Evolutionary conservation across 2,113 vertebrate species (phyloP), one percentile per base, ranked within the genome.

Genomic region (Arenaria interpres): DNA sequence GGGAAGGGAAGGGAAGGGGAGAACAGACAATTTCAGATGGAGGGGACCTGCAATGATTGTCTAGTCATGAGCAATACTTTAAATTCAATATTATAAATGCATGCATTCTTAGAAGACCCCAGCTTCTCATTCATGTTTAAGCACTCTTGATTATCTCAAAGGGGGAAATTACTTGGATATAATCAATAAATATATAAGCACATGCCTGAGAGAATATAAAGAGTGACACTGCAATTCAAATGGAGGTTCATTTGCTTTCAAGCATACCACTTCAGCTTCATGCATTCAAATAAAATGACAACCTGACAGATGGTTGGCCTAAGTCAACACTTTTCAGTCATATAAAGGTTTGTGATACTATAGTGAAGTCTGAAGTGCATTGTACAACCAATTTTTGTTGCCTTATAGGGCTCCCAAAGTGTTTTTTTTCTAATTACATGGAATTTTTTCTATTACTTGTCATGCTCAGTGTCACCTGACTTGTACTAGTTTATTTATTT

Each of bases 371-470:
- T 88, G 63, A 95, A 90, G 8, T 43, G 53, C 45, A 94, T 2
- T 88, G 62, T 33, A 43, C 57, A 85, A 85, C 13, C 48, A 32
- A 83, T 62, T 90, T 96, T 67, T 86, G 3, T 71, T 79, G 68
- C 27, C 10, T 87, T 92, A 45, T 63, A 45, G 30, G 59, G 28
- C 45, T 96, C n/a, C 14, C 37, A 10, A 80, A 71, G 25, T 57
- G 14, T 20, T 89, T 85, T 83, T 83, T 78, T 76, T 77, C 64
- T 85, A 62, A 53, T 84, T 82, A 96, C 4, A 5, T 25, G n/a
- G 90, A 80, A 23, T 19, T 95, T 81, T 96, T 96, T 88, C 66
- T 95, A 54, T 84, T 87, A 83, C 19, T 75, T 84, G 56, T 73
- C 78, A 85, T 48, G 25, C 45, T 72, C 32, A 59, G 24, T 74